Evolutionary conservation across 2,113 vertebrate genomes (phyloP), one percentile per base, ranked within the genome.

Genomic region (Colinus virginianus): DNA sequence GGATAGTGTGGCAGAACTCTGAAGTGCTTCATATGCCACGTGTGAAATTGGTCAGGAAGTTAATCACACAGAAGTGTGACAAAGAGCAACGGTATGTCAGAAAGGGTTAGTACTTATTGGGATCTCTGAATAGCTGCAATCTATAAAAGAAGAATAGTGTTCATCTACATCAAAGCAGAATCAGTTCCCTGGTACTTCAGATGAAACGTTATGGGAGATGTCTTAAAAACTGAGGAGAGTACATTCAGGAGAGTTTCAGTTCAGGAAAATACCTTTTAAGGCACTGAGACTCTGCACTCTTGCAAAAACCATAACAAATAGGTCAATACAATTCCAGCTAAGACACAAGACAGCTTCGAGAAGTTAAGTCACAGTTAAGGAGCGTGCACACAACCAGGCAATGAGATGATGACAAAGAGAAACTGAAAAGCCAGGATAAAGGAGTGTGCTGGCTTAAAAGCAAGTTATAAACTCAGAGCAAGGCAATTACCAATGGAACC

Each of bases 1-100:
- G 72, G 38, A 67, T 20, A 11, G 84, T 88, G 84, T 92, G 69
- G 87, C 42, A 83, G 28, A 61, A 68, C 55, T 48, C 91, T 76
- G 78, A 90, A 93, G 90, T 87, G 53, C 66, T 67, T 89, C 36
- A n/a, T 59, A 87, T 92, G 82, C 91, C 63, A 20, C 1, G 43
- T 40, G 32, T 43, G 56, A 76, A 87, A 55, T 43, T 64, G 53
- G 53, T 66, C 70, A 89, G 62, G 62, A 87, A 79, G 90, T 66
- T 32, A 94, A 28, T 90, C 66, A 66, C 36, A n/a, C 0, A 48
- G 78, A 68, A 78, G 74, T 1, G 7, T 87, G 94, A 90, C 30
- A 81, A 81, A 23, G 40, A 76, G 81, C 40, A 64, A 76, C 64
- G 26, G 58, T 53, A 90, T 53, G 62, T 68, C 48, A 45, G 45